Conservation (phyloP, 2,113 vertebrate species). For the Leuciscus idus region DNA sequence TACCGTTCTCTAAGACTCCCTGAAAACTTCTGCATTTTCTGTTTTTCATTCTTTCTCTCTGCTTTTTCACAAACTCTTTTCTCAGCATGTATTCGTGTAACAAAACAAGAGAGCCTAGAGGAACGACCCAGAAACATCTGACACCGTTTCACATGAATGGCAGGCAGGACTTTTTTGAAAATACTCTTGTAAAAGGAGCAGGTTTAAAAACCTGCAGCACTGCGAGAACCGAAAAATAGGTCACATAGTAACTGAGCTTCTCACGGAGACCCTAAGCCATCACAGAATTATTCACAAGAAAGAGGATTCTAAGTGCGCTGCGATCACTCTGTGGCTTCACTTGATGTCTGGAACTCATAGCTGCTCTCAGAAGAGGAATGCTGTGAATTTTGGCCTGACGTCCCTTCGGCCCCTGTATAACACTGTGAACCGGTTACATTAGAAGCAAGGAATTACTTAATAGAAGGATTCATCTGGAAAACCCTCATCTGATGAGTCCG, state of each 20-base stretch:
- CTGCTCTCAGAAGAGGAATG: neutral
- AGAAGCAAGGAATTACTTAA: neutral
- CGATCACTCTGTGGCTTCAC: constrained; percentile 26
- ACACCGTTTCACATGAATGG: constrained; percentile 64
- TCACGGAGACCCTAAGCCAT: constrained; percentile 68
- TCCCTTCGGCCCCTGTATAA: constrained; percentile 17
- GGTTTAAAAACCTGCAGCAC: constrained; percentile 65
- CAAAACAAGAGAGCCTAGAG: constrained; percentile 54
- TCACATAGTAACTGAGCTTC: constrained; percentile 69
- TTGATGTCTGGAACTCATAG: constrained; percentile 26
- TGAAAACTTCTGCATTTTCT: constrained; percentile 37
- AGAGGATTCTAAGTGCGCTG: constrained; percentile 36
- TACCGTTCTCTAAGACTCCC: constrained; percentile 44
- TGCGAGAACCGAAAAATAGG: constrained; percentile 71
- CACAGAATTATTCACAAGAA: constrained; percentile 66
- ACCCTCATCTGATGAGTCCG: neutral
- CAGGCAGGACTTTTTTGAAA: constrained; percentile 61
- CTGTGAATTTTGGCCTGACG: constrained; percentile 3
- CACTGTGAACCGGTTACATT: neutral
- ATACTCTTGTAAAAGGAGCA: constrained; percentile 59
- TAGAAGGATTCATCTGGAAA: neutral
- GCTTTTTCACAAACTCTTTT: constrained; percentile 20
- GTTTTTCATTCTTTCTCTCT: neutral
- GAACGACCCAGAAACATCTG: constrained; percentile 63
- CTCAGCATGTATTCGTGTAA: constrained; percentile 25